These are phyloP conservation scores for Papilio xuthus DNA, from an alignment of 1,140 invertebrate species.

Conservation along the genomic window DNA sequence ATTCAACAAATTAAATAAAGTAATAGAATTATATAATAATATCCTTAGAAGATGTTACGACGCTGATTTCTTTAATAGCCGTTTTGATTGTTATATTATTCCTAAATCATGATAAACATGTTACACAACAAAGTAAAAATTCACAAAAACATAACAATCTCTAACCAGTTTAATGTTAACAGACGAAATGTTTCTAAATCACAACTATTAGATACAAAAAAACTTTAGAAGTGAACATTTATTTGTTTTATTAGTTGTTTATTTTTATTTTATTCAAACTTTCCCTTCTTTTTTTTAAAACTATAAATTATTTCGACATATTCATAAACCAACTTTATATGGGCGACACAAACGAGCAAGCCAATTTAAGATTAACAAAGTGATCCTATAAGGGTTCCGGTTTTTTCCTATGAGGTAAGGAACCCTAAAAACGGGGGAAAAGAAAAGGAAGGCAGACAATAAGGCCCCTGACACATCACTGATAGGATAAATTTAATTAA, in stretches of 20 bases:
- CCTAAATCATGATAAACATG: neutral
- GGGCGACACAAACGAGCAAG: neutral
- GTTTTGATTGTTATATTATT: neutral
- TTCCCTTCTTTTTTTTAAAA: neutral
- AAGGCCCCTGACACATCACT: too few species aligned
- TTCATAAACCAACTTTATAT: neutral
- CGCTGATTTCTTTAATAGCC: neutral
- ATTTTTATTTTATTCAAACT: conserved; percentile 12
- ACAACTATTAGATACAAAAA: neutral
- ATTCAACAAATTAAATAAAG: too few species aligned
- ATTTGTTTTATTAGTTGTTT: neutral
- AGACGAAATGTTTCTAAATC: neutral
- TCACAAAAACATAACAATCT: conserved; percentile 2
- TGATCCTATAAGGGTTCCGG: too few species aligned
- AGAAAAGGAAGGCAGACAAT: too few species aligned
- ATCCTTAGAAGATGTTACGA: neutral
- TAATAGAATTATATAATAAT: neutral
- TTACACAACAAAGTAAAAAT: neutral
- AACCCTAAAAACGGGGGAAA: too few species aligned
- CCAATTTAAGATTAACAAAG: too few species aligned
- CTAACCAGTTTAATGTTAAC: neutral
- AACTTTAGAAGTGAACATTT: neutral
- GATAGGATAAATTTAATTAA: too few species aligned
- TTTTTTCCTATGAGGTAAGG: too few species aligned
- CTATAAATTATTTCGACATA: neutral